Evolutionary conservation across 2,888 invertebrate genomes (phyloP), one percentile per base, ranked within the genome.

Genomic region (Melitaea athalia): DNA sequence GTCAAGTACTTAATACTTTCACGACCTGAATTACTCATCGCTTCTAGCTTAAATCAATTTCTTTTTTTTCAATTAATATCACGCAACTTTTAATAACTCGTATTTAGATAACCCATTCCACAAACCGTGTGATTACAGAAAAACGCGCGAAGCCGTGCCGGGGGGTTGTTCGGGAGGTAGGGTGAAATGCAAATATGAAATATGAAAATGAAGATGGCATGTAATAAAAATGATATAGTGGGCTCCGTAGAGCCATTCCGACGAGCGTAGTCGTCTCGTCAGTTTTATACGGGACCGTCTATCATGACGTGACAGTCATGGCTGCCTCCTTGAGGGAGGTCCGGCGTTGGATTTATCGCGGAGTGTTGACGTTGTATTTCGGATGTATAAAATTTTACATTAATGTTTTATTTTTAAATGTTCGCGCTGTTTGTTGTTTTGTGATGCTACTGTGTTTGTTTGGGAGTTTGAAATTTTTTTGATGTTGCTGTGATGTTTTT

Each of bases 151-250:
- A 86, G 85, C 87, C 87, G 88, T 88, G 77, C 78, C 8, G 38
- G 38, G 38, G 38, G 8, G 38, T 38, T 38, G 38, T 38, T 55
- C 63, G 70, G 78, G 76, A 79, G 75, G 84, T 52, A 81, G 87
- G 86, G 86, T 87, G 87, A 90, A 93, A 93, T 92, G 92, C 92
- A 92, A 92, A 92, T 92, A 92, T 92, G 92, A 92, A 92, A 94
- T 94, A 94, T 94, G 94, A 94, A 94, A 94, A 94, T 94, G 94
- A 94, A 94, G 94, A 94, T 94, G 94, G 93, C 92, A 95, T 94
- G 95, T 95, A 95, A 95, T 95, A 95, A 95, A 95, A 95, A 94
- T 95, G 95, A 95, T 95, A 95, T 95, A 95, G 93, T 94, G 94
- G 94, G 94, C 95, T 95, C 95, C 94, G 94, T 94, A 94, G 95